phyloP scores from a whole-genome alignment of 2,888 invertebrate genomes.

The Mimachlamys varia region DNA sequence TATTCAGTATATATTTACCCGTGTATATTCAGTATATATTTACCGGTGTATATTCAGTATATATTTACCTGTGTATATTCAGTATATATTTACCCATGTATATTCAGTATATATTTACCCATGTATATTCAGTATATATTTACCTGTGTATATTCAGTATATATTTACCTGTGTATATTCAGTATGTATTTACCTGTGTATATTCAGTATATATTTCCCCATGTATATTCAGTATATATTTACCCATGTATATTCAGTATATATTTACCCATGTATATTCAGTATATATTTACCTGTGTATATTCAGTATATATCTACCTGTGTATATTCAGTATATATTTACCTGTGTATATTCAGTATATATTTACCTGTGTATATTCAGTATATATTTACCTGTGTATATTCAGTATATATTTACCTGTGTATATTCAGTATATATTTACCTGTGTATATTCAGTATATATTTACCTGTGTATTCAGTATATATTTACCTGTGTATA shows the following conservation, averaged over 20 bases:
- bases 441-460: background rate
- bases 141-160: background rate
- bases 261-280: slow-evolving; percentile 56
- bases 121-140: too few relatives aligned
- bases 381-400: too few relatives aligned
- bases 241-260: background rate
- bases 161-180: slow-evolving; percentile 56
- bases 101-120: slow-evolving; percentile 47
- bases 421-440: too few relatives aligned
- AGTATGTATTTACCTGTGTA: too few relatives aligned
- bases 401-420: slow-evolving; percentile 47
- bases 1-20: slow-evolving; percentile 47
- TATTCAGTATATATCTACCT: slow-evolving; percentile 47
- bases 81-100: too few relatives aligned
- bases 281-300: too few relatives aligned
- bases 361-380: slow-evolving; percentile 56
- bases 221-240: too few relatives aligned
- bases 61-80: slow-evolving; percentile 56
- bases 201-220: slow-evolving; percentile 47
- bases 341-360: background rate
- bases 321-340: too few relatives aligned
- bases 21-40: too few relatives aligned
- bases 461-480: slow-evolving; percentile 52
- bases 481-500: slow-evolving; percentile 56
- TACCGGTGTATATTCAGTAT: background rate